Evolutionary conservation across 2,113 vertebrate genomes (phyloP).

Genomic region (Gadus chalcogrammus): DNA sequence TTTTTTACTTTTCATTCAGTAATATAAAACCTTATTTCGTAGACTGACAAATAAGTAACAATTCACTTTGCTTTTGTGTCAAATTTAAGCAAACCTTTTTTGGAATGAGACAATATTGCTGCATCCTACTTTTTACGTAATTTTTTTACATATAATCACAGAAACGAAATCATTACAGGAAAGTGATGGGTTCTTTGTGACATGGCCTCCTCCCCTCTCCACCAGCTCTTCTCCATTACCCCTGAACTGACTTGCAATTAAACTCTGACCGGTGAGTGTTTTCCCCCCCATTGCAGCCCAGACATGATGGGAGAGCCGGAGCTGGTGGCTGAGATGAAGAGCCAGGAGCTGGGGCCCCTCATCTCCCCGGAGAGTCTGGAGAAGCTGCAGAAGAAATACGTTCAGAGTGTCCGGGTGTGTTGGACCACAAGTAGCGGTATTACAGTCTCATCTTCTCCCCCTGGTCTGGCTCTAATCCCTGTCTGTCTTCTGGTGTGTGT

Average conservation of each 20-base stretch:
- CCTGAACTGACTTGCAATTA: not conserved
- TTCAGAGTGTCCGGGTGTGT: slow-evolving; percentile 83
- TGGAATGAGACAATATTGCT: too few species aligned
- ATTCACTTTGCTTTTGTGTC: too few species aligned
- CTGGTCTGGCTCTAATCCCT: not conserved
- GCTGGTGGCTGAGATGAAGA: slow-evolving; percentile 79
- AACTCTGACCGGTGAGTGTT: not conserved
- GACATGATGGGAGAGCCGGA: slow-evolving; percentile 90
- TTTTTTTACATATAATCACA: too few species aligned
- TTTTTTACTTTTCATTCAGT: too few species aligned
- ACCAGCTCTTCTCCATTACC: not conserved
- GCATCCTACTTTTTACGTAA: too few species aligned
- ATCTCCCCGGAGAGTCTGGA: slow-evolving; percentile 82
- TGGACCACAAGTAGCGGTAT: not conserved
- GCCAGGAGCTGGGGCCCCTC: slow-evolving; percentile 78
- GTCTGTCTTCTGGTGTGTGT: not conserved
- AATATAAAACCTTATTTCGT: too few species aligned
- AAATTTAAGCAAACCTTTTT: too few species aligned
- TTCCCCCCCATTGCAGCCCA: slow-evolving; percentile 64
- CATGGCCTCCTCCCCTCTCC: not conserved
- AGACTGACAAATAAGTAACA: too few species aligned
- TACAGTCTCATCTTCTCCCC: not conserved
- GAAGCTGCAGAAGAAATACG: slow-evolving; percentile 84
- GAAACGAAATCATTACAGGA: too few species aligned
- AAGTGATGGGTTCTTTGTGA: too few species aligned